phyloP scores from a whole-genome alignment of 2,797 vertebrate genomes.

The Lepilemur septentrionalis region DNA sequence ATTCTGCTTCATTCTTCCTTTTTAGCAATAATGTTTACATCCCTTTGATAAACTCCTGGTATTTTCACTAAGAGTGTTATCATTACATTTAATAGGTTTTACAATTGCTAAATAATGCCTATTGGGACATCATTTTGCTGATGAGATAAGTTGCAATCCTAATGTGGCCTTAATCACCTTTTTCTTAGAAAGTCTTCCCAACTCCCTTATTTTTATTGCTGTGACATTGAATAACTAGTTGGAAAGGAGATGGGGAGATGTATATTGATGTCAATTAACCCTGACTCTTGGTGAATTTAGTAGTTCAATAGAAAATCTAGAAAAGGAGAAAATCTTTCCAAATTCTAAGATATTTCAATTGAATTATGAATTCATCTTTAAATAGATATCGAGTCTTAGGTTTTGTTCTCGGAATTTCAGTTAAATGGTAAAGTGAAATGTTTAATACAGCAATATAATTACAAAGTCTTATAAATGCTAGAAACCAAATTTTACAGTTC shows the following conservation, averaged over 20 bases:
- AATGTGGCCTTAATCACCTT: constrained; percentile 25
- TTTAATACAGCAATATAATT: not conserved
- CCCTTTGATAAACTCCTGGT: not conserved
- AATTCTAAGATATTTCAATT: not conserved
- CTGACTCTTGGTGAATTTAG: not conserved
- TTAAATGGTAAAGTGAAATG: not conserved
- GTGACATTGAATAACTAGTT: constrained; percentile 9
- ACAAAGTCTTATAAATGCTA: not conserved
- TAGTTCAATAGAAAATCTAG: not conserved
- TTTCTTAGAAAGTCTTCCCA: not conserved
- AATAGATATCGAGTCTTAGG: not conserved
- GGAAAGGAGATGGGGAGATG: not conserved
- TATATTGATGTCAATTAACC: constrained; percentile 13
- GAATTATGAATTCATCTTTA: not conserved
- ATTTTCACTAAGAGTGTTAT: not conserved
- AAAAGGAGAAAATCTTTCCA: not conserved
- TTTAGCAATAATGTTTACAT: not conserved
- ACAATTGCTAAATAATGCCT: constrained; percentile 35
- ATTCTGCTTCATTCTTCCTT: not conserved
- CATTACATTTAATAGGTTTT: constrained; percentile 32
- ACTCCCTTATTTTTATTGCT: not conserved
- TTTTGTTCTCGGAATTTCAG: not conserved
- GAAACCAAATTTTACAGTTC: not conserved
- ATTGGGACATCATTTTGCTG: constrained; percentile 1
- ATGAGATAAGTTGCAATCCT: constrained; percentile 20